A percentile compares a stretch with the other conserved stretches of the same genome.
Conservation (phyloP, 2,888 invertebrate species). For the Dinocampus coccinellae region DNA sequence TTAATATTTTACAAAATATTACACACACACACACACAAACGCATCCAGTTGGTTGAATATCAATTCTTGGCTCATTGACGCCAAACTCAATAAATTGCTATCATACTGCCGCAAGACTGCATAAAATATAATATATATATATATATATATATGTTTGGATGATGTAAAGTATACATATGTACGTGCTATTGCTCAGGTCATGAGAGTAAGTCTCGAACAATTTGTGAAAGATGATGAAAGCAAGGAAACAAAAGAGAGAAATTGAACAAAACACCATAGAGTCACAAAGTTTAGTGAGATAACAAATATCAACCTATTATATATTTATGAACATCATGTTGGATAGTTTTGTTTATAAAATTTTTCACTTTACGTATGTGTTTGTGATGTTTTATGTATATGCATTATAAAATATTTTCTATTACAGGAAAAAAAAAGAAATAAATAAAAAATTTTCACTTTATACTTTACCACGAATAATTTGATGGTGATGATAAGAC, state of each 20-base stretch:
- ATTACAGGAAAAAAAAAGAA: too few species aligned
- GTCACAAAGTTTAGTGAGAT: conserved; percentile 29
- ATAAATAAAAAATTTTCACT: too few species aligned
- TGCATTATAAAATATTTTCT: too few species aligned
- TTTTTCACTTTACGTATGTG: background rate
- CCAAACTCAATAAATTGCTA: conserved; percentile 39
- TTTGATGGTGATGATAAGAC: too few species aligned
- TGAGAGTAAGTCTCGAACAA: background rate
- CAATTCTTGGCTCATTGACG: conserved; percentile 30
- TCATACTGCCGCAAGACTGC: background rate
- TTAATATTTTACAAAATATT: conserved; percentile 15
- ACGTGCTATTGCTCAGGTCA: background rate
- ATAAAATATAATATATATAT: conserved; percentile 37
- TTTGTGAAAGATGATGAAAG: conserved; percentile 2
- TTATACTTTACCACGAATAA: too few species aligned
- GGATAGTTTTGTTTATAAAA: conserved; percentile 25
- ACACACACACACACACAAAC: background rate
- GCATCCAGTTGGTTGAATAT: conserved; percentile 1
- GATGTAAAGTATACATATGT: too few species aligned
- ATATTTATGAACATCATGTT: background rate
- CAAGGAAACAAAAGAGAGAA: conserved; percentile 17
- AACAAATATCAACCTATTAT: conserved; percentile 12
- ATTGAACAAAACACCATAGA: conserved; percentile 17
- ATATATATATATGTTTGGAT: background rate
- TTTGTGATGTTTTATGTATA: background rate